phyloP scores from a whole-genome alignment of 2,888 invertebrate species.

The Epirrita christyi region DNA sequence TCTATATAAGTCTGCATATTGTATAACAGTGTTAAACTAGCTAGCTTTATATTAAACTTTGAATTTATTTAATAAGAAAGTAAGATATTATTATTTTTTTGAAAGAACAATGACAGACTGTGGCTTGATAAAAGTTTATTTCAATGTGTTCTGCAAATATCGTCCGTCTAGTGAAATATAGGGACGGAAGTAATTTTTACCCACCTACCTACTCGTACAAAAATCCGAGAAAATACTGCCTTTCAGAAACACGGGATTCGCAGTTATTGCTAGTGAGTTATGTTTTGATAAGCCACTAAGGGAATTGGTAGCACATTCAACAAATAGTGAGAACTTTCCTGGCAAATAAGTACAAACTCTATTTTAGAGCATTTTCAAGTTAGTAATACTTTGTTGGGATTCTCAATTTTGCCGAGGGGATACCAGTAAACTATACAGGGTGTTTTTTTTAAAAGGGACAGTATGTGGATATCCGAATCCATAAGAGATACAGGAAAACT shows the following conservation, averaged over 20 bases:
- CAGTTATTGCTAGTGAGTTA: constrained; percentile 19
- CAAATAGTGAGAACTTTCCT: constrained; percentile 5
- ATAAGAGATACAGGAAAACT: too few species aligned
- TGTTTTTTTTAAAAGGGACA: too few species aligned
- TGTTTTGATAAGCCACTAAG: constrained; percentile 20
- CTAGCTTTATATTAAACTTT: too few species aligned
- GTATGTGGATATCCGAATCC: too few species aligned
- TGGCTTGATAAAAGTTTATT: too few species aligned
- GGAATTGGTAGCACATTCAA: constrained; percentile 11
- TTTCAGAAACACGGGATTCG: constrained; percentile 10
- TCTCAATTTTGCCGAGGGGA: constrained; percentile 5
- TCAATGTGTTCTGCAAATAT: too few species aligned
- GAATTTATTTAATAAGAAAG: too few species aligned
- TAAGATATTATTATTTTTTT: too few species aligned
- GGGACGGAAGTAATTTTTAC: too few species aligned
- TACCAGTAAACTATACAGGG: constrained; percentile 6
- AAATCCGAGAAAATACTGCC: constrained; percentile 11
- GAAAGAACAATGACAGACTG: too few species aligned
- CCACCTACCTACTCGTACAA: neutral
- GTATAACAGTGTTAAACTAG: too few species aligned
- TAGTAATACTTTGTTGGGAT: neutral
- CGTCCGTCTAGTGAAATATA: too few species aligned
- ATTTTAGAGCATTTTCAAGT: constrained; percentile 8
- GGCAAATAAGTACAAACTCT: constrained; percentile 5
- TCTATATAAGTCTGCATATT: constrained; percentile 14